Conservation (phyloP, 2,113 vertebrate species). For the Myocastor coypus region DNA sequence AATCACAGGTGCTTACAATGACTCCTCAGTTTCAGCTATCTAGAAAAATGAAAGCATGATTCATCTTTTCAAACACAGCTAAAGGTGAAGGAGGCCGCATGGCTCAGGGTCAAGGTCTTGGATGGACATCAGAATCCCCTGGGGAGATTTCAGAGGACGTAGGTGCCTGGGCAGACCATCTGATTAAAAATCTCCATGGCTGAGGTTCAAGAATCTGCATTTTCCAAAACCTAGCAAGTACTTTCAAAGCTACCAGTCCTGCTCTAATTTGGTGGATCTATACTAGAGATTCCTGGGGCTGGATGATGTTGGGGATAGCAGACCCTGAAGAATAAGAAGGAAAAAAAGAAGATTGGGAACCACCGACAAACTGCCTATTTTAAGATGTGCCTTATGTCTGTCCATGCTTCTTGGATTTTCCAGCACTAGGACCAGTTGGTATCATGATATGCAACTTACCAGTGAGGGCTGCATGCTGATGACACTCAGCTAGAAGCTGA, state of each 20-base stretch:
- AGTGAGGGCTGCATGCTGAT: not conserved
- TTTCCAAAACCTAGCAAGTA: not conserved
- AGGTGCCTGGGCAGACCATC: not conserved
- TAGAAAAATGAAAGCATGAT: slow-evolving; percentile 47
- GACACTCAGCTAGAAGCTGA: not conserved
- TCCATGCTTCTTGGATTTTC: not conserved
- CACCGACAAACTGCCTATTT: not conserved
- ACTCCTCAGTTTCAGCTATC: slow-evolving; percentile 40
- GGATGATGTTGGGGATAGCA: not conserved
- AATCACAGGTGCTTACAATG: not conserved
- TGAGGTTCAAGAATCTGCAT: not conserved
- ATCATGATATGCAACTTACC: not conserved
- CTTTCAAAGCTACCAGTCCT: not conserved
- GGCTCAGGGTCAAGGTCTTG: not conserved
- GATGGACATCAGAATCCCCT: slow-evolving; percentile 50
- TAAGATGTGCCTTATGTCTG: not conserved
- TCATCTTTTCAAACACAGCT: not conserved
- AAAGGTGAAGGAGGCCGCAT: not conserved
- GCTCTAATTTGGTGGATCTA: not conserved
- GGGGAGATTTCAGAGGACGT: slow-evolving; percentile 55
- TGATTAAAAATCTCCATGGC: not conserved
- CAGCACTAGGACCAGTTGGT: not conserved
- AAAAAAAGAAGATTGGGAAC: not conserved
- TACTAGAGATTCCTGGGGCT: not conserved
- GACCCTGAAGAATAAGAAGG: not conserved